Evolutionary conservation across 2,888 invertebrate genomes (phyloP).

Genomic region (Agonopterix arenella): DNA sequence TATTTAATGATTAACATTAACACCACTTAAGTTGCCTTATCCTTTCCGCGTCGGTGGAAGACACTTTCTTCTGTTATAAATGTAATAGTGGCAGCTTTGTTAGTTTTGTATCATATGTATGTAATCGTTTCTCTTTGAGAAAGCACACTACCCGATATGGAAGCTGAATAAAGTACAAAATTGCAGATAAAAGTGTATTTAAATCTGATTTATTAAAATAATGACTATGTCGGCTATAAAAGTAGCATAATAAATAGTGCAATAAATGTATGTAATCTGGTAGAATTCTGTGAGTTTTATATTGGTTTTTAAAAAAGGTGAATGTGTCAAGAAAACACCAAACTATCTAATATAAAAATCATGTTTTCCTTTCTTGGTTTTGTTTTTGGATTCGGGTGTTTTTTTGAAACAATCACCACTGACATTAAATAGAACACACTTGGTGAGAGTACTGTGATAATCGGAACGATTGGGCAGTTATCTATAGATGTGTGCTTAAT

Average conservation of each 20-base stretch:
- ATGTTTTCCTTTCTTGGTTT: too few relatives aligned
- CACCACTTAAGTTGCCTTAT: slow-evolving; percentile 62
- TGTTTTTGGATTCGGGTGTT: too few relatives aligned
- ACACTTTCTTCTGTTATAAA: slow-evolving; percentile 15
- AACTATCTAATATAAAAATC: too few relatives aligned
- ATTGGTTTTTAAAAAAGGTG: slow-evolving; percentile 12
- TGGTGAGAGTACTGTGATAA: slow-evolving; percentile 39
- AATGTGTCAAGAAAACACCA: too few relatives aligned
- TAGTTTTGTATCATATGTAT: slow-evolving; percentile 23
- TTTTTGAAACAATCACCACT: too few relatives aligned
- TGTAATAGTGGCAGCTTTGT: slow-evolving; percentile 28
- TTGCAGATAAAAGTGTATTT: slow-evolving; percentile 57
- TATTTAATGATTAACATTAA: slow-evolving; percentile 25
- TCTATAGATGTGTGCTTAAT: slow-evolving; percentile 35
- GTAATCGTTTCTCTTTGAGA: slow-evolving; percentile 31
- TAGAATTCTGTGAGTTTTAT: slow-evolving; percentile 26
- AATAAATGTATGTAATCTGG: slow-evolving; percentile 49
- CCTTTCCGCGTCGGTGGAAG: slow-evolving; percentile 18
- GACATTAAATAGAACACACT: slow-evolving; percentile 16
- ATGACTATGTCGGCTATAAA: slow-evolving; percentile 28
- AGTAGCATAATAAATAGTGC: slow-evolving; percentile 69
- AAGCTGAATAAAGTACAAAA: slow-evolving; percentile 70
- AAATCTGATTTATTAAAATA: slow-evolving; percentile 45
- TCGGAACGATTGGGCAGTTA: slow-evolving; percentile 30
- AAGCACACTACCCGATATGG: slow-evolving; percentile 32